These are phyloP conservation scores for Sciurus carolinensis DNA, from an alignment of 2,797 vertebrate genomes.

Conservation along the genomic window DNA sequence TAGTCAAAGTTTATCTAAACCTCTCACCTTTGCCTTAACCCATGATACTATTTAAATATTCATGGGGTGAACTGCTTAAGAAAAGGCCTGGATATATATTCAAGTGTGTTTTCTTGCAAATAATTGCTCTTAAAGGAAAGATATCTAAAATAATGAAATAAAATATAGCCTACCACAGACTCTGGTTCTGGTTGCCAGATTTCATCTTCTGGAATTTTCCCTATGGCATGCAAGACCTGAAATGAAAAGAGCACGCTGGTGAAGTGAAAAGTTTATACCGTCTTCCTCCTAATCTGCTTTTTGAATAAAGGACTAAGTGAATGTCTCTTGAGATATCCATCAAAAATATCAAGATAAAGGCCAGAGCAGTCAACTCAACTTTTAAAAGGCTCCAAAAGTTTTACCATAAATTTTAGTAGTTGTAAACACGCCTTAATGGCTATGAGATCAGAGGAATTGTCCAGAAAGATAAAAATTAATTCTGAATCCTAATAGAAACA, in stretches of 20 bases:
- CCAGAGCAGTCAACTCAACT: slow-evolving; percentile 33
- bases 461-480: slow-evolving; percentile 42
- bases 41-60: not conserved
- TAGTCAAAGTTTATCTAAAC: slow-evolving; percentile 53
- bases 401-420: slow-evolving; percentile 27
- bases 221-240: slow-evolving; percentile 94
- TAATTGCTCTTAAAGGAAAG: slow-evolving; percentile 43
- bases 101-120: not conserved
- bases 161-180: slow-evolving; percentile 90
- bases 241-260: slow-evolving; percentile 78
- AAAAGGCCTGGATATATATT: not conserved
- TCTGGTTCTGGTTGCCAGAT: slow-evolving; percentile 95
- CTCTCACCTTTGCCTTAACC: not conserved
- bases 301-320: slow-evolving; percentile 35
- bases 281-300: slow-evolving; percentile 39
- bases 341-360: slow-evolving; percentile 53
- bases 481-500: slow-evolving; percentile 4
- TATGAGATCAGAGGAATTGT: slow-evolving; percentile 30
- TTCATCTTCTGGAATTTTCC: slow-evolving; percentile 93
- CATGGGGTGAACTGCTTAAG: not conserved
- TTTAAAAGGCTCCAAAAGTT: slow-evolving; percentile 35
- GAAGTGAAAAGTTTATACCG: slow-evolving; percentile 53
- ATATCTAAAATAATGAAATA: slow-evolving; percentile 60
- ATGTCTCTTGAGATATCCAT: slow-evolving; percentile 2
- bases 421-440: not conserved